Evolutionary conservation across 2,797 vertebrate species (phyloP).

Genomic region (Benthosema pterotum): DNA sequence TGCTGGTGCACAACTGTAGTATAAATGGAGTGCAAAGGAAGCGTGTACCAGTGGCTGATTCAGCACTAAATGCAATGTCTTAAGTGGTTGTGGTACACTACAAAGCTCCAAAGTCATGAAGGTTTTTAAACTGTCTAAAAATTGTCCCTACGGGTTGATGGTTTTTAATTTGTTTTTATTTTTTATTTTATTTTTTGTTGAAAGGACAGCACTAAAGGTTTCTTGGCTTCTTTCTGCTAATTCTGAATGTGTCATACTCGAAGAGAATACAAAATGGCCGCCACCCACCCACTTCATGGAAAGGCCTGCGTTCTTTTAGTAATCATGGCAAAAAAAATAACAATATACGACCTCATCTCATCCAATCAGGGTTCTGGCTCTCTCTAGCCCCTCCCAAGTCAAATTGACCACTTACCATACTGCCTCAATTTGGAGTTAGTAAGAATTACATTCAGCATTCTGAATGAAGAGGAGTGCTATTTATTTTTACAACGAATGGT

Average conservation of each 20-base stretch:
- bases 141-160: slow-evolving; percentile 45
- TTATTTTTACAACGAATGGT: slow-evolving; percentile 32
- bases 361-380: slow-evolving; percentile 43
- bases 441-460: slow-evolving; percentile 16
- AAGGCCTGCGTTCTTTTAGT: slow-evolving; percentile 38
- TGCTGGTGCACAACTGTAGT: too few relatives aligned
- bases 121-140: slow-evolving; percentile 39
- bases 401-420: slow-evolving; percentile 17
- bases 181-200: slow-evolving; percentile 67
- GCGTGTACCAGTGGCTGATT: slow-evolving; percentile 54
- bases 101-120: slow-evolving; percentile 40
- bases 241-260: slow-evolving; percentile 55
- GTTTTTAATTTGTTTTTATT: slow-evolving; percentile 52
- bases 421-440: slow-evolving; percentile 33
- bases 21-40: slow-evolving; percentile 21
- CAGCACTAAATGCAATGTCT: slow-evolving; percentile 55
- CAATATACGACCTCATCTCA: slow-evolving; percentile 48
- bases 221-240: slow-evolving; percentile 17
- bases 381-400: slow-evolving; percentile 45
- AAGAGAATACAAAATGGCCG: slow-evolving; percentile 32
- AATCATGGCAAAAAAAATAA: slow-evolving; percentile 14
- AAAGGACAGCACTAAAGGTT: slow-evolving; percentile 47
- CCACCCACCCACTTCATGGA: slow-evolving; percentile 27
- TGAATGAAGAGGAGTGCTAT: slow-evolving; percentile 32
- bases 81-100: slow-evolving; percentile 63